Evolutionary conservation across 2,888 invertebrate species (phyloP).

Genomic region (Epicampocera succincta): DNA sequence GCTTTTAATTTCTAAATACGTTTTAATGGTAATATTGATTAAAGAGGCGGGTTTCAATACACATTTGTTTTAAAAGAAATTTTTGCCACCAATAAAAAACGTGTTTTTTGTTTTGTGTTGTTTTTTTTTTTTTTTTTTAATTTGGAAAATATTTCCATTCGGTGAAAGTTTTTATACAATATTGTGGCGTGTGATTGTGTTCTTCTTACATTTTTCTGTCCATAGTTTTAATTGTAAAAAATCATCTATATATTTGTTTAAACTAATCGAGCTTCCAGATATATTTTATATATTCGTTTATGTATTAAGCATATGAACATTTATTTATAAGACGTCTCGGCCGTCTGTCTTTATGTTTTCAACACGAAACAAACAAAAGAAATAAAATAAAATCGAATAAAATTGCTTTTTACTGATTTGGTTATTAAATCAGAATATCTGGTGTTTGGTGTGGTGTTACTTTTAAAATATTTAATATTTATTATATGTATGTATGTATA

Average conservation of each 20-base stretch:
- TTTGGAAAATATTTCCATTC: background rate
- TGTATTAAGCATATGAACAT: constrained; percentile 18
- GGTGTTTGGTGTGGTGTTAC: no score
- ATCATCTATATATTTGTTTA: constrained; percentile 57
- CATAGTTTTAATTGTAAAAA: constrained; percentile 44
- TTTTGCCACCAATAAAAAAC: constrained; percentile 17
- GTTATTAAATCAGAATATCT: no score
- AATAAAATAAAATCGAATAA: no score
- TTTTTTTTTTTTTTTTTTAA: background rate
- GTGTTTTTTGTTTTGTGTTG: background rate
- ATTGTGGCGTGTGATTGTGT: constrained; percentile 24
- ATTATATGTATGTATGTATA: background rate
- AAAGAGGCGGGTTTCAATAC: constrained; percentile 65
- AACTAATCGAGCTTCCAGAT: constrained; percentile 11
- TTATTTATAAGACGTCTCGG: background rate
- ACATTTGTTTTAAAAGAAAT: constrained; percentile 23
- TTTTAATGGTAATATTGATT: constrained; percentile 59
- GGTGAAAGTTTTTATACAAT: constrained; percentile 25
- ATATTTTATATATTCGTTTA: constrained; percentile 10
- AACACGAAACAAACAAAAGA: background rate
- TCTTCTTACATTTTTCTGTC: constrained; percentile 42
- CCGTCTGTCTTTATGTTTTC: background rate
- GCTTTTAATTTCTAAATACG: constrained; percentile 29
- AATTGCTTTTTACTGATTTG: no score
- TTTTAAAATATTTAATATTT: constrained; percentile 1